A percentile compares a stretch with the other conserved stretches of the same genome.
These are phyloP conservation scores for Ctenicera cuprea DNA, from an alignment of 2,888 invertebrate genomes.

Conservation along the genomic window DNA sequence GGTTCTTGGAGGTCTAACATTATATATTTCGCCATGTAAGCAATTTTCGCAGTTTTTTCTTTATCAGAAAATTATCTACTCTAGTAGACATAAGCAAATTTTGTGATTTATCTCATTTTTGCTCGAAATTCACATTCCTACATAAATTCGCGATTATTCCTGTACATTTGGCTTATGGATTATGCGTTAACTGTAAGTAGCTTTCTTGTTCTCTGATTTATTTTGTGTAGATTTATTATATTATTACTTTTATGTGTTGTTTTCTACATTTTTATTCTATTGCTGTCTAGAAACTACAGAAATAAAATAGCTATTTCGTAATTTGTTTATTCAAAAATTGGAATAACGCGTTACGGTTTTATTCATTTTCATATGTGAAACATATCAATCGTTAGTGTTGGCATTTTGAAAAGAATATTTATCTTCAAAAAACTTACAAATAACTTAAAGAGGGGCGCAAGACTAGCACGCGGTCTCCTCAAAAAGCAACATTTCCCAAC, in stretches of 20 bases:
- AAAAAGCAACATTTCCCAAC: no score
- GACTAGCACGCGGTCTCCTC: no score
- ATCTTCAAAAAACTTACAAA: no score
- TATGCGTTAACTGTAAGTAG: constrained; percentile 33
- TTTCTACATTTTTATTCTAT: neutral
- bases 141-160: constrained; percentile 43
- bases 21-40: constrained; percentile 36
- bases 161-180: constrained; percentile 36
- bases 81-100: constrained; percentile 44
- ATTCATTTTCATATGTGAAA: no score
- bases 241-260: constrained; percentile 13
- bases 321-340: no score
- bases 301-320: no score
- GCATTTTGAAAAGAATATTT: no score
- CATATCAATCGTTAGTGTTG: no score
- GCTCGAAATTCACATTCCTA: constrained; percentile 30
- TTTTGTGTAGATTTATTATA: constrained; percentile 35
- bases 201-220: constrained; percentile 14
- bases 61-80: constrained; percentile 44
- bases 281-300: neutral
- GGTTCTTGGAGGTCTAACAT: constrained; percentile 29
- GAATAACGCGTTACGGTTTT: no score
- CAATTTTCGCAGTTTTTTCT: constrained; percentile 41
- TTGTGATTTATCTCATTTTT: constrained; percentile 38
- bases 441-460: no score